Percentiles rank a stretch among this genome's conserved stretches.
These are phyloP conservation scores for Malthinus seriepunctatus DNA, from an alignment of 2,888 invertebrate genomes.

Conservation along the genomic window DNA sequence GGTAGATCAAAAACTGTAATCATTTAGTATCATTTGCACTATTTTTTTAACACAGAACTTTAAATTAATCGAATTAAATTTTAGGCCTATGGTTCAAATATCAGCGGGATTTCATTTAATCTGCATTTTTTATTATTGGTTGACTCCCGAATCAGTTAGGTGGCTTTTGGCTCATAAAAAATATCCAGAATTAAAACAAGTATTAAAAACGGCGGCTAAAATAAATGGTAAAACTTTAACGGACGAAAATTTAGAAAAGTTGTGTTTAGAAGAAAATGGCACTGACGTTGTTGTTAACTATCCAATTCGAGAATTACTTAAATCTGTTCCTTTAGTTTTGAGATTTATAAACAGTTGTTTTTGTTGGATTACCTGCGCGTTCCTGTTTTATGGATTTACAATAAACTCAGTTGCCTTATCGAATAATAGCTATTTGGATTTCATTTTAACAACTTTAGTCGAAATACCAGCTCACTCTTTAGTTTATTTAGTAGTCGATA, in stretches of 20 bases:
- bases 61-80: conserved; percentile 25
- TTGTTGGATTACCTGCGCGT: conserved; percentile 79
- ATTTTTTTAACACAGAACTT: too few relatives aligned
- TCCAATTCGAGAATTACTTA: neutral
- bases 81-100: conserved; percentile 47
- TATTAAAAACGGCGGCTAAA: conserved; percentile 64
- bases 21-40: too few relatives aligned
- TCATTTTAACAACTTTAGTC: conserved; percentile 67
- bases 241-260: conserved; percentile 45
- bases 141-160: conserved; percentile 73
- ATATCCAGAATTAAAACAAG: conserved; percentile 59
- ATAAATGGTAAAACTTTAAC: conserved; percentile 58
- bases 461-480: conserved; percentile 75
- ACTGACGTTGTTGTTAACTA: neutral
- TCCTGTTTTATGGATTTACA: conserved; percentile 80
- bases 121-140: conserved; percentile 61
- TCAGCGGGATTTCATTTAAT: conserved; percentile 65
- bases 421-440: conserved; percentile 78
- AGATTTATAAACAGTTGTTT: conserved; percentile 68
- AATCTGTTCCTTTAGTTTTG: conserved; percentile 48
- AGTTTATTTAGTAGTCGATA: conserved; percentile 66
- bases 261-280: conserved; percentile 24
- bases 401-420: conserved; percentile 75
- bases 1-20: too few relatives aligned
- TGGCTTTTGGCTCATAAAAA: conserved; percentile 72